Evolutionary conservation across 1,140 invertebrate species (phyloP), one percentile per base, ranked within the genome.

Genomic region (Mycetomoellerius zeteki): DNA sequence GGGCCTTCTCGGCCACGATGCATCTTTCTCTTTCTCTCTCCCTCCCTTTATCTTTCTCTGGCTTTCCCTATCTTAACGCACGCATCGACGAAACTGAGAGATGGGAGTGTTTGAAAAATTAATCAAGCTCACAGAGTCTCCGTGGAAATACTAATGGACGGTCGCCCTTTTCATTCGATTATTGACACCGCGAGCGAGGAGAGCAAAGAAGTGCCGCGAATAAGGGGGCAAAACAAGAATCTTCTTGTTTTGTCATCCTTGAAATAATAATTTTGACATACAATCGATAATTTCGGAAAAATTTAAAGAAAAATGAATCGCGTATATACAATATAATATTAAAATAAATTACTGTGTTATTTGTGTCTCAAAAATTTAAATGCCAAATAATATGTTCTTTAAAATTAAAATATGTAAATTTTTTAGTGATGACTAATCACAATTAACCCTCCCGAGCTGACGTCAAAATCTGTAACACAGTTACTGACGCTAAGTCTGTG

Each of bases 51-150:
- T 69, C 65, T 47, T 16, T 8, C 64, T 50, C 81, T 65, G 58
- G 8, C 60, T 76, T 82, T 80, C 60, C 82, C 87, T 91, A 93
- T 93, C 91, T 90, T 84, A 77, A 73, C 65, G 80, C 82, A 82
- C 88, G 90, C 91, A 93, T 91, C 90, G 90, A 91, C 90, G 77
- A 89, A 88, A 88, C 85, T 62, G 71, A 64, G 37, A 89, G 81
- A 86, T 89, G 89, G 87, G 87, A 92, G 90, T 90, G 89, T 94
- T 94, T 92, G 92, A 92, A 94, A 94, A 94, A 94, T 94, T 94
- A 95, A 95, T 95, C 93, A 92, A 88, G 78, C 72, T 88, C 58
- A 65, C 76, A 52, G 58, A 77, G 69, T 72, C 89, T 87, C 87
- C 84, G 82, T 91, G 80, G 89, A 89, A 91, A 90, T 86, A 85